A percentile compares a stretch with the other conserved stretches of the same genome.
These are phyloP conservation scores for Uropsilus gracilis DNA, from an alignment of 2,113 vertebrate species.

Conservation along the genomic window DNA sequence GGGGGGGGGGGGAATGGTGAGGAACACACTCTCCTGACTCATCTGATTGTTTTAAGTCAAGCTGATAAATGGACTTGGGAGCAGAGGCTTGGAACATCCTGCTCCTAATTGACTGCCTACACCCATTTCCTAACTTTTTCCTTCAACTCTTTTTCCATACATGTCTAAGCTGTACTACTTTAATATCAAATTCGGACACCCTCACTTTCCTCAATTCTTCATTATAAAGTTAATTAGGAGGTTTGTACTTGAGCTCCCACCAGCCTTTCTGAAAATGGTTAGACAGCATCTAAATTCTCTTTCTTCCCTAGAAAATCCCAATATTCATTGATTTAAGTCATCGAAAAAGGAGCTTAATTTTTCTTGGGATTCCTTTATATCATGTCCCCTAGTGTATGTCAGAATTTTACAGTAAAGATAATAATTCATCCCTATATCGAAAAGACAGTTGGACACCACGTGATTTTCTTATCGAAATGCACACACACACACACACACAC, in stretches of 20 bases:
- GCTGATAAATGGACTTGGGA: too few species aligned
- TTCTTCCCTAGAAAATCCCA: conserved; percentile 11
- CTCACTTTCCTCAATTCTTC: neutral
- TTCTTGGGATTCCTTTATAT: neutral
- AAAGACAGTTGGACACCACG: neutral
- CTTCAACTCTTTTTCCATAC: too few species aligned
- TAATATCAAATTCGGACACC: neutral
- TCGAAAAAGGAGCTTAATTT: neutral
- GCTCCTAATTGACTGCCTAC: too few species aligned
- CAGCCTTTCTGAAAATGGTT: neutral
- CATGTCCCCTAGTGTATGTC: neutral
- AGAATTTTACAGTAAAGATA: neutral
- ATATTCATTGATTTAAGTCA: neutral
- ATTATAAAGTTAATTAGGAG: neutral
- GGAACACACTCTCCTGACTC: neutral
- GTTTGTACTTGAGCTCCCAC: neutral
- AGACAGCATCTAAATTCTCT: neutral
- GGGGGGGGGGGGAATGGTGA: too few species aligned
- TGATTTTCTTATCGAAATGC: neutral
- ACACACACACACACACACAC: neutral
- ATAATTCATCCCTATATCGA: neutral
- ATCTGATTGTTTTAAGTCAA: too few species aligned
- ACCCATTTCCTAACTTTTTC: too few species aligned
- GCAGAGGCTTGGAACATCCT: too few species aligned
- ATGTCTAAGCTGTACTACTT: neutral